Base-by-base conservation (phyloP, 1,140 invertebrate genomes). In the Drosophila orena region DNA sequence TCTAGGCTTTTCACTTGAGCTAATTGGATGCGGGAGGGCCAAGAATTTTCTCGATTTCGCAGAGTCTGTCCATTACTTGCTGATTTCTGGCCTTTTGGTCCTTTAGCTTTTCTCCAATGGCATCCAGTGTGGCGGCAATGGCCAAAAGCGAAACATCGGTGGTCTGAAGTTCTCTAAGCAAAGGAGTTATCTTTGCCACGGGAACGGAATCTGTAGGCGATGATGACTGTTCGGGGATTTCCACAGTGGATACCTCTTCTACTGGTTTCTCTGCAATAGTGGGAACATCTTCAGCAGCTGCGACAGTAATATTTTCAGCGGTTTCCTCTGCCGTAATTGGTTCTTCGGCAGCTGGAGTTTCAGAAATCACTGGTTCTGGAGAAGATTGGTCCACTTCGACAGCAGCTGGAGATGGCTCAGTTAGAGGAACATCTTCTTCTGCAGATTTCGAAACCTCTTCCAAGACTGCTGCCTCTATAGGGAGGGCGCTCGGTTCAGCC, bases 1-100 rank as follows among this genome's bases (percentile, higher is more conserved):
- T 38, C 37, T 14, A 15, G 30, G 30, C 30, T 11, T 15, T 49
- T 1, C 24, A 14, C 3, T 37, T 35, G 14, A 30, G 3, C 40
- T 57, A 75, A 24, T 72, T 70, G 11, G 37, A n/a, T n/a, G 71
- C 66, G 1, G 75, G 57, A 3, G 76, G 50, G 0, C 79, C 83
- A 7, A 86, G 40, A 22, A 86, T 88, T 47, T 86, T 88, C 12
- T 86, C 81, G 12, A 86, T 86, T 76, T 86, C 81, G 37, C 79
- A 88, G 4, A 86, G 76, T 47, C 81, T 64, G 59, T 86, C 83
- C 15, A 86, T 53, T 4, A 81, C 70, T 37, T 81, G 74, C 43
- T 86, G 81, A 38, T 86, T 86, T 8, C 81, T 62, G 17, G 55
- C 61, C 24, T 69, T 81, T 46, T 86, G 81, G 6, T 88, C 81